A percentile compares a stretch with the other conserved stretches of the same genome.
Evolutionary conservation across 1,140 invertebrate species (phyloP).

Genomic region (Leptinotarsa texana): DNA sequence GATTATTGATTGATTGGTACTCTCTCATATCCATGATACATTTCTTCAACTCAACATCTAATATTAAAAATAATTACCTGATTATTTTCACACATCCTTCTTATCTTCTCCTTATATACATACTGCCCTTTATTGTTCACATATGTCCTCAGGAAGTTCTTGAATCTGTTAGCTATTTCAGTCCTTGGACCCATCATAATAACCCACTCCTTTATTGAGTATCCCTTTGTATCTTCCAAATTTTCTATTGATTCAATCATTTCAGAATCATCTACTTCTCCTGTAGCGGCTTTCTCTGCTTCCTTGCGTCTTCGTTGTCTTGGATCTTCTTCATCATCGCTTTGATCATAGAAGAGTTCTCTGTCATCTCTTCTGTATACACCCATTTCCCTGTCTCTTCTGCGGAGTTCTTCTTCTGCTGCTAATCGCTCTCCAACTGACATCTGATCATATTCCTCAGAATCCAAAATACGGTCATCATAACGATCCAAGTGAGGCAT

Average conservation of each 20-base stretch:
- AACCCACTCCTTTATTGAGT: slow-evolving; percentile 93
- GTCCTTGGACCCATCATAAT: slow-evolving; percentile 92
- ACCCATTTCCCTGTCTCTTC: slow-evolving; percentile 84
- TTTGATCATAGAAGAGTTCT: slow-evolving; percentile 76
- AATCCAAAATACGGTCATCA: slow-evolving; percentile 85
- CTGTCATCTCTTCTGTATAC: slow-evolving; percentile 77
- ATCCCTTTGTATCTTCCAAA: slow-evolving; percentile 93
- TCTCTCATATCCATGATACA: too few species aligned
- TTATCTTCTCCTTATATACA: slow-evolving; percentile 91
- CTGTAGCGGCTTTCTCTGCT: slow-evolving; percentile 85
- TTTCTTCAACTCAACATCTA: too few species aligned
- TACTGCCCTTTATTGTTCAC: slow-evolving; percentile 85
- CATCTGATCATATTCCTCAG: slow-evolving; percentile 85
- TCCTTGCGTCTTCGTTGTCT: slow-evolving; percentile 68
- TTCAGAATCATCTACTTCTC: slow-evolving; percentile 76
- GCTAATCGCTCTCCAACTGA: slow-evolving; percentile 83
- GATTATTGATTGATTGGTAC: too few species aligned
- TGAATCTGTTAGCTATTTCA: slow-evolving; percentile 96
- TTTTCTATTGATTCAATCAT: slow-evolving; percentile 98
- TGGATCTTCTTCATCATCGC: slow-evolving; percentile 66
- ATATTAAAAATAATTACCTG: slow-evolving; percentile 50
- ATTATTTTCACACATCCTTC: slow-evolving; percentile 93
- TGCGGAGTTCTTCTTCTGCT: slow-evolving; percentile 85
- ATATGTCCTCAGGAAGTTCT: slow-evolving; percentile 91
- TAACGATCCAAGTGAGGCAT: slow-evolving; percentile 95